Evolutionary conservation across 2,888 invertebrate species (phyloP), one percentile per base, ranked within the genome.

Genomic region (Gasteruption jaculator): DNA sequence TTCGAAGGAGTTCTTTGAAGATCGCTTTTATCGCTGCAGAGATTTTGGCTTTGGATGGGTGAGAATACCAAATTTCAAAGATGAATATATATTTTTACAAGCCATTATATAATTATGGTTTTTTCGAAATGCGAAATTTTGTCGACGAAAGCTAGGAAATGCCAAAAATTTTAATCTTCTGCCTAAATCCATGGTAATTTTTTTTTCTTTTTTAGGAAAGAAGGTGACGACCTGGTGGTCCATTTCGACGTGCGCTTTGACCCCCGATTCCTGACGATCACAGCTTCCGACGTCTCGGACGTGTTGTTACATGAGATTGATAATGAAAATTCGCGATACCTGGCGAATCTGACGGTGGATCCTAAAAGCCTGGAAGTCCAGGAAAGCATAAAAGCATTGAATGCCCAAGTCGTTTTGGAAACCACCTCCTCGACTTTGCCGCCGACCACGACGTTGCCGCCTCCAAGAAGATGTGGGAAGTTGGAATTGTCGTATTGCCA

Each of bases 211-310:
- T 49, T 8, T 65, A 85, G 83, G 20, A 74, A 76, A 41, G 83
- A 83, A 58, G 80, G 79, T 25, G 79, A 82, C 42, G 86, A 87
- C 46, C 75, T 89, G 38, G 80, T 86, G 33, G 85, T 92, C 0
- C 89, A 91, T 63, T 91, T 92, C 65, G 89, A 90, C 63, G 77
- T 91, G 38, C 83, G 85, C 39, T 88, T 92, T 58, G 88, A 91
- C 72, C 86, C 89, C 1, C 81, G 84, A 46, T 68, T 65, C 37
- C 81, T 80, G 10, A 74, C 79, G 2, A 82, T 88, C 18, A 77
- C 76, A 44, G 80, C 82, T 0, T 71, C 75, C 1, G 85, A 86
- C 53, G 76, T 89, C 11, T 71, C 78, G 38, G 76, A 79, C 0
- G 79, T 88, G 14, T 72, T 89, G 36, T 70, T 77, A 10, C 77